Conservation (phyloP, 1,140 invertebrate species). For the Sycobia sp. region DNA sequence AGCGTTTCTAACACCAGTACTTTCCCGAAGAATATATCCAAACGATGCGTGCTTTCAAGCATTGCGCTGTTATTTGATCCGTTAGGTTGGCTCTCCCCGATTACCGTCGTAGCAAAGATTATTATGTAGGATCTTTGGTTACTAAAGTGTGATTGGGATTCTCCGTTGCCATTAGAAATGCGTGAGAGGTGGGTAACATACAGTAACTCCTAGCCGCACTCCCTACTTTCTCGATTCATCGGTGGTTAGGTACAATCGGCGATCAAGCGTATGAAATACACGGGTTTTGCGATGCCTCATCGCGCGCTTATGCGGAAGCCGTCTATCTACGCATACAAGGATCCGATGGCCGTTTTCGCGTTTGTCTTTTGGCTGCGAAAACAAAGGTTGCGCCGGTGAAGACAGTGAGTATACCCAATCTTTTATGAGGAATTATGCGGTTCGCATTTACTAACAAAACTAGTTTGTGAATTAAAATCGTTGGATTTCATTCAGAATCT, state of each 20-base stretch:
- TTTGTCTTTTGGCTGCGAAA: not conserved
- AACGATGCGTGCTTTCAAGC: slow-evolving; percentile 7
- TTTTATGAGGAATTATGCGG: too few relatives aligned
- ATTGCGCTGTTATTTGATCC: slow-evolving; percentile 17
- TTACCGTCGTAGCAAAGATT: slow-evolving; percentile 16
- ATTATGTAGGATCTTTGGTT: too few relatives aligned
- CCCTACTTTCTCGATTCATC: not conserved
- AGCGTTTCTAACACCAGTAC: not conserved
- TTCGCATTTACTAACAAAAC: not conserved
- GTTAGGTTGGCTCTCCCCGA: slow-evolving; percentile 7
- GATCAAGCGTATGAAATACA: not conserved
- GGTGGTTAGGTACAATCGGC: not conserved
- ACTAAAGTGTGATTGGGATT: too few relatives aligned
- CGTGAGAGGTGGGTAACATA: not conserved
- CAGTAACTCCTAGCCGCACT: not conserved
- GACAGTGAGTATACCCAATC: not conserved
- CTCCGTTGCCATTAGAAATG: too few relatives aligned
- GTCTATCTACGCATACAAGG: not conserved
- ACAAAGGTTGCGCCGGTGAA: too few relatives aligned
- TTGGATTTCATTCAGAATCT: not conserved
- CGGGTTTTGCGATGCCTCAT: too few relatives aligned
- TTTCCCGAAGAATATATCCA: not conserved
- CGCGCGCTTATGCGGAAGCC: not conserved
- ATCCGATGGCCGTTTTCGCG: too few relatives aligned
- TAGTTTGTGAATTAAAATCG: not conserved